These are phyloP conservation scores for Aphaenogaster rudis DNA, from an alignment of 1,140 invertebrate genomes.

Conservation along the genomic window DNA sequence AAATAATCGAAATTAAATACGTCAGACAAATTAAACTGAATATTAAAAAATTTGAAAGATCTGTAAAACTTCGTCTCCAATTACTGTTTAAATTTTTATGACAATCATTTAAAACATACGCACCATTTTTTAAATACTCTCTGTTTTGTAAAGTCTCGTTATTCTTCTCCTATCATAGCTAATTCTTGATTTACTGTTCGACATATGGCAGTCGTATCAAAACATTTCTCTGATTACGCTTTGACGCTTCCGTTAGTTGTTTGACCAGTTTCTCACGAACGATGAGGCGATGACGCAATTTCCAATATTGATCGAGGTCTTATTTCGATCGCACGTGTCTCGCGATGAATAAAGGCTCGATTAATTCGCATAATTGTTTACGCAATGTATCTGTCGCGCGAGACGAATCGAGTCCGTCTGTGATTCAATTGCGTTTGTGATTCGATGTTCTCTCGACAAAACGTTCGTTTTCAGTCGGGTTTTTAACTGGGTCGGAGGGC, in stretches of 20 bases:
- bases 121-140: neutral
- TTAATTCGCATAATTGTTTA: conserved; percentile 5
- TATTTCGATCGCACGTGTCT: neutral
- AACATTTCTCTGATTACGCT: neutral
- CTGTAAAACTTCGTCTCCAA: neutral
- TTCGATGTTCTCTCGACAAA: neutral
- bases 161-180: neutral
- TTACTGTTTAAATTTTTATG: neutral
- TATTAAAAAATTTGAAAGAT: neutral
- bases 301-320: neutral
- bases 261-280: neutral
- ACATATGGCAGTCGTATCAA: neutral
- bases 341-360: neutral
- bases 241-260: conserved; percentile 6
- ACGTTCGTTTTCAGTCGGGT: neutral
- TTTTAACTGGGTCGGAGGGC: neutral
- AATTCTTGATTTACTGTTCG: neutral
- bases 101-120: neutral
- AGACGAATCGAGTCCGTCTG: neutral
- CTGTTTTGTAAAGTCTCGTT: neutral
- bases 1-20: neutral
- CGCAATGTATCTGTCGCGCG: neutral
- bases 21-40: neutral
- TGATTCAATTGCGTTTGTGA: neutral
- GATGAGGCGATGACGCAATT: neutral